These are phyloP conservation scores for Panthera uncia DNA, from an alignment of 2,113 vertebrate genomes.

Conservation along the genomic window DNA sequence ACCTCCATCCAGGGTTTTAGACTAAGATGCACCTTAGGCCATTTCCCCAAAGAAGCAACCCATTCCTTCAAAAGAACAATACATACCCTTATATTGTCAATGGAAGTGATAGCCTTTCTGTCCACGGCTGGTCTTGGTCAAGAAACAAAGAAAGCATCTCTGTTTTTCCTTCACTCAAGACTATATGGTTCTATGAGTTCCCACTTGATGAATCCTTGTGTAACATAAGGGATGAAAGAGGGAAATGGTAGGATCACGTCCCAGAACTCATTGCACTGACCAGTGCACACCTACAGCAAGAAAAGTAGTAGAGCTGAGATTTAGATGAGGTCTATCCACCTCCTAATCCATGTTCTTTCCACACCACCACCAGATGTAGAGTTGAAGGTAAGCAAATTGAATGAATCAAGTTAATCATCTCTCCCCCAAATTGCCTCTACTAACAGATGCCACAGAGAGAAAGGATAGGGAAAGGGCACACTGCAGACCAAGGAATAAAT, in stretches of 20 bases:
- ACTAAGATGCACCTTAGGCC: not conserved
- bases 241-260: conserved; percentile 76
- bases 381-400: not conserved
- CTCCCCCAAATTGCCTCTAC: not conserved
- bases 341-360: not conserved
- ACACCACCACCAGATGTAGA: not conserved
- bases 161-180: conserved; percentile 59
- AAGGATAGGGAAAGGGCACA: not conserved
- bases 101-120: not conserved
- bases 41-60: not conserved
- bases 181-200: conserved; percentile 81
- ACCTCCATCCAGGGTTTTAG: not conserved
- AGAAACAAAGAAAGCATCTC: not conserved
- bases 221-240: conserved; percentile 79
- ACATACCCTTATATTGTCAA: not conserved
- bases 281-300: not conserved
- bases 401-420: not conserved
- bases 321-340: not conserved
- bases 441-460: not conserved
- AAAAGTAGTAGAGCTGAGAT: not conserved
- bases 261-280: conserved; percentile 45
- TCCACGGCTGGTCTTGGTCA: not conserved
- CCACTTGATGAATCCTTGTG: conserved; percentile 75
- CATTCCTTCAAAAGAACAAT: not conserved
- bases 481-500: not conserved